A percentile compares a stretch with the other conserved stretches of the same genome.
These are phyloP conservation scores for Macrotis lagotis DNA, from an alignment of 2,113 vertebrate genomes.

Conservation along the genomic window DNA sequence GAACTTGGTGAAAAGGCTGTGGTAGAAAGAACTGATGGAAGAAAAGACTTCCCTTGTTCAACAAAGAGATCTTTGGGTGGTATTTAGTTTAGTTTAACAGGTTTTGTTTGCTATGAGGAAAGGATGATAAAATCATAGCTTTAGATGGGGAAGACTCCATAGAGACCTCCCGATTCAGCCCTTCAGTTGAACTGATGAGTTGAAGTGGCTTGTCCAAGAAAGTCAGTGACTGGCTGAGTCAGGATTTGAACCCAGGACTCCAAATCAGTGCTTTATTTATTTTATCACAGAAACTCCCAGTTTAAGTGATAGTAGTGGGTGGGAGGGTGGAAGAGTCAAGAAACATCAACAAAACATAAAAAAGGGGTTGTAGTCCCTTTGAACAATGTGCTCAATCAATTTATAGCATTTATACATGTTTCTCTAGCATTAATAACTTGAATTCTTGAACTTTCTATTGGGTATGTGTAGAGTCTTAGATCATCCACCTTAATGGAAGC, in stretches of 20 bases:
- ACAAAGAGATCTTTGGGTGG: background rate
- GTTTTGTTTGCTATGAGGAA: background rate
- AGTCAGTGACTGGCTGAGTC: background rate
- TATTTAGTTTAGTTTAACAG: background rate
- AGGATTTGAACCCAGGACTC: background rate
- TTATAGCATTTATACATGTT: background rate
- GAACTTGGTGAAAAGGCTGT: background rate
- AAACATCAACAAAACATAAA: background rate
- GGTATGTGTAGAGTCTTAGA: background rate
- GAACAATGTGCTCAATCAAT: background rate
- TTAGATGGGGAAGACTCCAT: background rate
- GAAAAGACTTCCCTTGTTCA: background rate
- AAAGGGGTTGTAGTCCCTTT: background rate
- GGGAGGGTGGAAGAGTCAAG: background rate
- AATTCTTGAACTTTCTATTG: background rate
- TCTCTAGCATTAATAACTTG: background rate
- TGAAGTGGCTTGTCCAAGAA: background rate
- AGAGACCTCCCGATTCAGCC: background rate
- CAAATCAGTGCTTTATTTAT: background rate
- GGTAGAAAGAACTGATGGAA: no score
- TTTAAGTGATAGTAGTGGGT: background rate
- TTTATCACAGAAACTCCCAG: background rate
- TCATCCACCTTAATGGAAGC: background rate
- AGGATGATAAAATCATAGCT: background rate
- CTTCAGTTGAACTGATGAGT: background rate